Evolutionary conservation across 2,888 invertebrate species (phyloP).

Genomic region (Pasiphila rectangulata): DNA sequence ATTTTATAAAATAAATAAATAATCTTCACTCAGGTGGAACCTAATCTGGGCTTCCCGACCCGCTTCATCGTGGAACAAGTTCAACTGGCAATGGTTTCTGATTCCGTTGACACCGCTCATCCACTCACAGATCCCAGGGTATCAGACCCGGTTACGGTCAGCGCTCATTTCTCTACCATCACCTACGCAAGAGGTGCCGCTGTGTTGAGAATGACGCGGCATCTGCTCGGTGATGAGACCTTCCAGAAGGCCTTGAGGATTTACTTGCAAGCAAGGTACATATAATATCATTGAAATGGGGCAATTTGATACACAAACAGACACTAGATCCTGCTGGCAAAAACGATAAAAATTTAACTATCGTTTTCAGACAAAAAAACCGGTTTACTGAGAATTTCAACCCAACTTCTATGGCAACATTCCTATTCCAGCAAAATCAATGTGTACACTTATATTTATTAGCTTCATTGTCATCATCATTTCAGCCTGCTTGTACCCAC

Average conservation of each 20-base stretch:
- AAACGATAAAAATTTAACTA: no score
- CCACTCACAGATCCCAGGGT: conserved; percentile 81
- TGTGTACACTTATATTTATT: no score
- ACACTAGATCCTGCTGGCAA: no score
- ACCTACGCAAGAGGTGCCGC: conserved; percentile 85
- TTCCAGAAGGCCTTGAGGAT: conserved; percentile 76
- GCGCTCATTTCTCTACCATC: conserved; percentile 83
- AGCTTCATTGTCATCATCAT: no score
- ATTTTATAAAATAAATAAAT: not conserved
- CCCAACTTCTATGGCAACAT: no score
- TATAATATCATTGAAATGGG: not conserved
- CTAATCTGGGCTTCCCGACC: conserved; percentile 56
- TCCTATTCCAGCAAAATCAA: no score
- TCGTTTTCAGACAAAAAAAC: no score
- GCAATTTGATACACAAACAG: no score
- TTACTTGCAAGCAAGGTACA: conserved; percentile 74
- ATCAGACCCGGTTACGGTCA: conserved; percentile 79
- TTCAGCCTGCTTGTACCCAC: no score
- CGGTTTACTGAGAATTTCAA: no score
- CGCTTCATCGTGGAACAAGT: conserved; percentile 85
- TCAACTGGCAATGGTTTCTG: conserved; percentile 82
- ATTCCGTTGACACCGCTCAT: conserved; percentile 78
- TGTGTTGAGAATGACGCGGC: conserved; percentile 85
- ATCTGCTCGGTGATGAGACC: conserved; percentile 76
- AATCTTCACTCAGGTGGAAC: conserved; percentile 48